Evolutionary conservation across 2,888 invertebrate species (phyloP).

Genomic region (Osmoderma eremita): DNA sequence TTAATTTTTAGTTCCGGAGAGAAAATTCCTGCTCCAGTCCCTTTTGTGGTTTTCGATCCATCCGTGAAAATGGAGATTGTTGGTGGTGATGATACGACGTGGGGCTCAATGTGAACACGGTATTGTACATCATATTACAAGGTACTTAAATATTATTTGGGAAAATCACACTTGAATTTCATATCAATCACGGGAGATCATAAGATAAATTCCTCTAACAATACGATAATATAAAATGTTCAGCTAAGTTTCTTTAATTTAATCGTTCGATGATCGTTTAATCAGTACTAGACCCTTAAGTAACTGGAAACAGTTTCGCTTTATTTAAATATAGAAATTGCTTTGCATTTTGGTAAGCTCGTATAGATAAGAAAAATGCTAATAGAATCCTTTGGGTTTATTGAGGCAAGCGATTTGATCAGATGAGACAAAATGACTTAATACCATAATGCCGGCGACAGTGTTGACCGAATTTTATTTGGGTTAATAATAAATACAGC

Average conservation of each 20-base stretch:
- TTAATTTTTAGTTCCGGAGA: no score
- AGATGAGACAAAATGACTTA: slow-evolving; percentile 11
- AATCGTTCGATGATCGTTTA: neutral
- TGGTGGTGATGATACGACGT: no score
- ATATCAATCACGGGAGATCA: neutral
- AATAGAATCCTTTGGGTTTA: neutral
- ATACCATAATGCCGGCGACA: neutral
- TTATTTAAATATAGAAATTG: neutral
- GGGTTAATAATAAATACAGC: no score
- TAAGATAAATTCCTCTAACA: slow-evolving; percentile 2
- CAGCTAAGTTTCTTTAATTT: neutral
- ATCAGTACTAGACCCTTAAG: slow-evolving; percentile 1
- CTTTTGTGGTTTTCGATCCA: no score
- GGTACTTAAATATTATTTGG: no score
- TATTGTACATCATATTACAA: no score
- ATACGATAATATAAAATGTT: slow-evolving; percentile 5
- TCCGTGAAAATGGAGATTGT: no score
- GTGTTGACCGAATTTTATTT: no score
- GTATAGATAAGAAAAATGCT: slow-evolving; percentile 6
- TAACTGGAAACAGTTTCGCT: neutral
- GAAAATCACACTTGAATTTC: neutral
- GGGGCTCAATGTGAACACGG: no score
- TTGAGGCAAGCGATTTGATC: slow-evolving; percentile 3
- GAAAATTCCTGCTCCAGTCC: no score
- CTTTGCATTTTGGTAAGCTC: neutral